Evolutionary conservation across 2,888 invertebrate species (phyloP), one percentile per base, ranked within the genome.

Genomic region (Lamellibrachia satsuma): DNA sequence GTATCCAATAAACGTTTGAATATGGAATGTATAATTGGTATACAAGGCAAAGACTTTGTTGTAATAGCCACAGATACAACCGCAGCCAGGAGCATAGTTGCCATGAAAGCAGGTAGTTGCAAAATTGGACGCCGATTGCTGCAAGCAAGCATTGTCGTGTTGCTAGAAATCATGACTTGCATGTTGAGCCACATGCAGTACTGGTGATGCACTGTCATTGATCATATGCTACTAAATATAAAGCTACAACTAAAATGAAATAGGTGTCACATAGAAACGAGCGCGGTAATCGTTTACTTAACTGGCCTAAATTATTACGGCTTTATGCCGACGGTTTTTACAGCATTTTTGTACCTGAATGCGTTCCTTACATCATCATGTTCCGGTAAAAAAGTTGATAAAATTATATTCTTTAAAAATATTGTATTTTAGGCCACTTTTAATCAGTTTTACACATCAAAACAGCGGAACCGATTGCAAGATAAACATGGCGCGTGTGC

Each of bases 21-120:
- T 57, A 94, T 94, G 94, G 94, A 94, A 92, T 94, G 94, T 92
- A 52, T 94, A 92, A 93, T 94, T 52, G 94, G 94, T 27, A 94
- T 94, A 27, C 92, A 93, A 92, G 94, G 94, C 27, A 94, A 93
- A 27, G 94, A 93, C 92, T 94, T 94, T 93, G 94, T 94, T 9
- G 27, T 94, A 52, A n/a, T 94, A n/a, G 94, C 94, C 15, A 92
- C 94, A 7, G 94, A 94, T 93, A 93, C 93, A 51, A 92, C 92
- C 51, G 92, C 94, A 39, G 94, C 93, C 7, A 92, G 94, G 91
- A 94, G 94, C 92, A 94, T 94, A 52, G 93, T 94, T 52, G 93
- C 94, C 27, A 94, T 94, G 94, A 94, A 94, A 93, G 92, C 93
- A 92, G 94, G 94, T 94, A 75, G 75, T 75, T 75, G 75, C 75